Percentiles rank a stretch among this genome's conserved stretches.
Conservation (phyloP, 2,113 vertebrate genomes). For the Promerops cafer region DNA sequence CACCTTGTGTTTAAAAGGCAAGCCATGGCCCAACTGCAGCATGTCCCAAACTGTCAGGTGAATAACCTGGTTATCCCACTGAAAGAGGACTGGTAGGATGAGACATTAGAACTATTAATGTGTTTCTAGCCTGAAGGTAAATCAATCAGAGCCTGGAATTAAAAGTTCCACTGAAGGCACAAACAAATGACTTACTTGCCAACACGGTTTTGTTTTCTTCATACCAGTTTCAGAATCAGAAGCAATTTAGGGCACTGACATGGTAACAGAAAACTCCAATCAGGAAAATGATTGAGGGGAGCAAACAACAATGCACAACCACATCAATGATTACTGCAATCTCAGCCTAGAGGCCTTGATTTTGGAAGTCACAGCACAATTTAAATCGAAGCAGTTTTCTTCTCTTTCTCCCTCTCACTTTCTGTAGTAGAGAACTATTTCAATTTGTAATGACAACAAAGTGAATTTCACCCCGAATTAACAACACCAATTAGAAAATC, state of each 20-base stretch:
- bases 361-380: neutral
- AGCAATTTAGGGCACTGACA: neutral
- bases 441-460: neutral
- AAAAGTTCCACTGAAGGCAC: neutral
- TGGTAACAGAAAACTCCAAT: neutral
- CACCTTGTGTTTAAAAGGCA: neutral
- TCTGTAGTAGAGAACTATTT: neutral
- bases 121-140: constrained; percentile 21
- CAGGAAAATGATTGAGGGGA: neutral
- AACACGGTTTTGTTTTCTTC: neutral
- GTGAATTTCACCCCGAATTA: neutral
- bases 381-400: neutral
- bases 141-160: constrained; percentile 24
- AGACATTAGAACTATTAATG: neutral
- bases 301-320: neutral
- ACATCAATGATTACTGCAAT: neutral
- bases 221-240: neutral
- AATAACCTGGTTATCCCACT: neutral
- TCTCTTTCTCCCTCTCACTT: neutral
- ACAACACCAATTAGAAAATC: neutral
- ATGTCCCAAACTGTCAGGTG: neutral
- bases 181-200: neutral
- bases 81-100: neutral
- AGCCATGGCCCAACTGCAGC: neutral
- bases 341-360: neutral